Evolutionary conservation across 2,797 vertebrate genomes (phyloP).

Genomic region (Betta splendens): DNA sequence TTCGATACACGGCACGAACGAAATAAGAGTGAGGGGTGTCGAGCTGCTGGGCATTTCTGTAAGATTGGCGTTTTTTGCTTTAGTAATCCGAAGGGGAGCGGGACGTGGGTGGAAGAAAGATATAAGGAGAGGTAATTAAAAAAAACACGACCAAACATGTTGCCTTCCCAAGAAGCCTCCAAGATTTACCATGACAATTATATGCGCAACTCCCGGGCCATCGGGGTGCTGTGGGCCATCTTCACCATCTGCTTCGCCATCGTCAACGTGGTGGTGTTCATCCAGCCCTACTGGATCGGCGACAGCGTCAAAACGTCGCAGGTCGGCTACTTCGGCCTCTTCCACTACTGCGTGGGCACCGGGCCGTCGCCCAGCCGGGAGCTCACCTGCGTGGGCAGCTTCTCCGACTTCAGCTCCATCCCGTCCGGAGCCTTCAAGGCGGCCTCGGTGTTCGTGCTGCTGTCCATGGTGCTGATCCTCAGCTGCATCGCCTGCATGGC

Average conservation of each 20-base stretch:
- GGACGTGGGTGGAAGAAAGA: conserved; percentile 28
- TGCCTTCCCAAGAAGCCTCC: conserved; percentile 96
- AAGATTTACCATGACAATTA: conserved; percentile 96
- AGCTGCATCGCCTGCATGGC: conserved; percentile 96
- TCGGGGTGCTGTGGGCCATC: conserved; percentile 96
- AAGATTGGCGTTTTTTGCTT: conserved; percentile 11
- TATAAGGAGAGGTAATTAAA: conserved; percentile 9
- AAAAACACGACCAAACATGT: conserved; percentile 79
- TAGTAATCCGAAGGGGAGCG: conserved; percentile 21
- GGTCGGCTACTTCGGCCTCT: conserved; percentile 95
- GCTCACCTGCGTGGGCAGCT: conserved; percentile 92
- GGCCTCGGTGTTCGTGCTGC: conserved; percentile 94
- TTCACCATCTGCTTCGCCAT: conserved; percentile 99
- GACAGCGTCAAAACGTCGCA: conserved; percentile 96
- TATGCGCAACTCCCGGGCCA: conserved; percentile 94
- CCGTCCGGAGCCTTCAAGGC: conserved; percentile 94
- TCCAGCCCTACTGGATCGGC: conserved; percentile 97
- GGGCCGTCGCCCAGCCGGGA: conserved; percentile 87
- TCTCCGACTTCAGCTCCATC: conserved; percentile 95
- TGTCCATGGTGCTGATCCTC: conserved; percentile 97
- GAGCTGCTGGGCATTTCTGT: conserved; percentile 12
- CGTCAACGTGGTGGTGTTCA: conserved; percentile 98
- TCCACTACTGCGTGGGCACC: conserved; percentile 94
- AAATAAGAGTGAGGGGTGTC: conserved; percentile 18
- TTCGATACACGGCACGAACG: conserved; percentile 7